These are phyloP conservation scores for Tenthredo livida DNA, from an alignment of 2,888 invertebrate species.

Conservation along the genomic window DNA sequence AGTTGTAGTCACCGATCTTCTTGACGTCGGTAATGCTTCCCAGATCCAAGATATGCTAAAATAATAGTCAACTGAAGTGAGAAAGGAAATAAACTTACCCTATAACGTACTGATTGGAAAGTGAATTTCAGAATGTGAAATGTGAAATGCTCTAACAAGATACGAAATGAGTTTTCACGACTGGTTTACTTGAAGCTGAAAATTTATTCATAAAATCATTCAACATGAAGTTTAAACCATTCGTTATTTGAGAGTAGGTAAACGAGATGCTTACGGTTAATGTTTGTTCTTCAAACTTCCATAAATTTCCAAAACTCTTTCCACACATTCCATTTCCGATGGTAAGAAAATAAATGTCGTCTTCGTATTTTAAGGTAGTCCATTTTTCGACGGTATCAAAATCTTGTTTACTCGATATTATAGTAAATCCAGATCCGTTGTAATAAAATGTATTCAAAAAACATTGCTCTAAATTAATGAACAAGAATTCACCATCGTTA, in stretches of 20 bases:
- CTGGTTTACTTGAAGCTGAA: background rate
- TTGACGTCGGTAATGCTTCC: constrained; percentile 62
- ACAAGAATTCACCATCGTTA: constrained; percentile 72
- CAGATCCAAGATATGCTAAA: constrained; percentile 65
- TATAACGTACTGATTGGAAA: constrained; percentile 9
- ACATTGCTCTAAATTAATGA: constrained; percentile 78
- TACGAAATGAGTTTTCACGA: constrained; percentile 13
- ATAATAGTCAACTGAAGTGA: constrained; percentile 31
- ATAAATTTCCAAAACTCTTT: constrained; percentile 75
- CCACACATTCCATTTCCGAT: constrained; percentile 69
- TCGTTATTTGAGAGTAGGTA: background rate
- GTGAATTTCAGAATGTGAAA: constrained; percentile 38
- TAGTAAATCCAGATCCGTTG: constrained; percentile 70
- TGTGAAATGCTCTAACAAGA: constrained; percentile 20
- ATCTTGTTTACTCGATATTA: constrained; percentile 68
- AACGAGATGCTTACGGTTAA: constrained; percentile 69
- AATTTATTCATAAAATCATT: constrained; percentile 16
- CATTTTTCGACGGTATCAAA: constrained; percentile 79
- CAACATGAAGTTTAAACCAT: background rate
- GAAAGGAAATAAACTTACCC: constrained; percentile 3
- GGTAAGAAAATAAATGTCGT: constrained; percentile 75
- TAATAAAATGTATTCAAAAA: constrained; percentile 77
- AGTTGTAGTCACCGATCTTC: constrained; percentile 60
- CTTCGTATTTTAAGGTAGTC: constrained; percentile 72
- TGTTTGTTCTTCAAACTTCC: constrained; percentile 73